Conservation (phyloP, 2,888 invertebrate species). For the Geophilus truncorum region DNA sequence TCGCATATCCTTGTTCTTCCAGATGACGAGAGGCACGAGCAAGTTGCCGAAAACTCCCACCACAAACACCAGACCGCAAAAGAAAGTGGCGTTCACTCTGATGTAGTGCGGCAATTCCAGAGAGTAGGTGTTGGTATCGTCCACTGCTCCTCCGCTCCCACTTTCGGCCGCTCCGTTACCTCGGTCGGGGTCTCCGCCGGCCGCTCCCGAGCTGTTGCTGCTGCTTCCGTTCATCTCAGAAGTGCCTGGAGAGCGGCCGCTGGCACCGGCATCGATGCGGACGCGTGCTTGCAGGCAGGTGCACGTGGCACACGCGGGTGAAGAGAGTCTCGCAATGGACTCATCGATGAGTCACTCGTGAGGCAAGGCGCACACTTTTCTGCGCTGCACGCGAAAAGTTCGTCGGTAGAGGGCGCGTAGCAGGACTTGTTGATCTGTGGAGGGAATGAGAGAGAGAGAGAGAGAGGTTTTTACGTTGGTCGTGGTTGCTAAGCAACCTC, state of each 20-base stretch:
- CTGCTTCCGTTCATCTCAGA: constrained; percentile 29
- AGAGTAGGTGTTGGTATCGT: not conserved
- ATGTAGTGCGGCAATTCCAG: constrained; percentile 71
- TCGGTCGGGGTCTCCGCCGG: not conserved
- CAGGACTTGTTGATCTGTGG: too few relatives aligned
- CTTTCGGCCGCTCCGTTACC: not conserved
- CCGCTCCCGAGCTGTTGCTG: not conserved
- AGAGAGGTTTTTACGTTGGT: too few relatives aligned
- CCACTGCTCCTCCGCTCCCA: not conserved
- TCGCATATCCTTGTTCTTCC: constrained; percentile 87
- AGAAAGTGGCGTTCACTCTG: constrained; percentile 77
- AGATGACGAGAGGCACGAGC: constrained; percentile 87
- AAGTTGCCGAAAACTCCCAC: constrained; percentile 87
- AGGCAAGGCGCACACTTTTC: not conserved
- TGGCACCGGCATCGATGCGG: not conserved
- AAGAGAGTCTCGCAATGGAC: not conserved
- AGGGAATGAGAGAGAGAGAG: too few relatives aligned
- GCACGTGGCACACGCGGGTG: not conserved
- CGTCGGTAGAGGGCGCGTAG: too few relatives aligned
- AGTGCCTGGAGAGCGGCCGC: too few relatives aligned
- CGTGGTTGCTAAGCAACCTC: too few relatives aligned
- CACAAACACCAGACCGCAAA: constrained; percentile 81
- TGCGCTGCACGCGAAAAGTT: not conserved
- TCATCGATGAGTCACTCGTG: not conserved
- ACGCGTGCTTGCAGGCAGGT: not conserved